These are phyloP conservation scores for Catocala sponsa DNA, from an alignment of 2,888 invertebrate species.

Conservation along the genomic window DNA sequence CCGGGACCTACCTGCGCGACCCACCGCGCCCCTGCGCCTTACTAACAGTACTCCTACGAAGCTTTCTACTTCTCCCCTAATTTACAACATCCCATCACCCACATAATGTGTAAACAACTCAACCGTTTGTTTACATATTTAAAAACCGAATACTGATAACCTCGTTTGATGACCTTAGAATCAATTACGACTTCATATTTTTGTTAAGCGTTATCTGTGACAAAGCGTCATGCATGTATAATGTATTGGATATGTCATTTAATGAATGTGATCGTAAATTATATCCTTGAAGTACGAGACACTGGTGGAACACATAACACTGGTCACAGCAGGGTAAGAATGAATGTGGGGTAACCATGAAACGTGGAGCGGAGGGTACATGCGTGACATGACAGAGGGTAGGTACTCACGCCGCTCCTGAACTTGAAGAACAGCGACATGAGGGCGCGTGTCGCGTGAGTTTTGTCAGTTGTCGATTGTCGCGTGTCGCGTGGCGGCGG, in stretches of 20 bases:
- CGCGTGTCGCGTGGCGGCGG: constrained; percentile 37
- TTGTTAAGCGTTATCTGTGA: no score
- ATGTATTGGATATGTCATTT: no score
- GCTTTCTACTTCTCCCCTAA: no score
- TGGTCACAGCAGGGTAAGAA: background rate
- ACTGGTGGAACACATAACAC: background rate
- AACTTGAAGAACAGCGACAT: constrained; percentile 88
- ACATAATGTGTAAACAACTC: background rate
- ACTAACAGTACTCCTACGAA: background rate
- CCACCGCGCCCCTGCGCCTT: constrained; percentile 7
- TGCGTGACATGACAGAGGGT: constrained; percentile 37
- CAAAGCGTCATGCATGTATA: no score
- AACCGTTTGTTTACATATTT: background rate
- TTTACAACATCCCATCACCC: background rate
- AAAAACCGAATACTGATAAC: background rate
- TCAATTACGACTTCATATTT: no score
- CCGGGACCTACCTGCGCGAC: constrained; percentile 4
- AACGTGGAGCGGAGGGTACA: background rate
- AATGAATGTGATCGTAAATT: no score
- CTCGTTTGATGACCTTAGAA: background rate
- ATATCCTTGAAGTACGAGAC: background rate
- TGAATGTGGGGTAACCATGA: no score
- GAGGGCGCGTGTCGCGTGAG: constrained; percentile 24
- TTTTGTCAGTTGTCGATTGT: constrained; percentile 20
- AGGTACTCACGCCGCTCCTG: constrained; percentile 84